Percentiles rank a stretch among this genome's conserved stretches.
phyloP scores from a whole-genome alignment of 2,888 invertebrate species.

The Cotesia congregata region DNA sequence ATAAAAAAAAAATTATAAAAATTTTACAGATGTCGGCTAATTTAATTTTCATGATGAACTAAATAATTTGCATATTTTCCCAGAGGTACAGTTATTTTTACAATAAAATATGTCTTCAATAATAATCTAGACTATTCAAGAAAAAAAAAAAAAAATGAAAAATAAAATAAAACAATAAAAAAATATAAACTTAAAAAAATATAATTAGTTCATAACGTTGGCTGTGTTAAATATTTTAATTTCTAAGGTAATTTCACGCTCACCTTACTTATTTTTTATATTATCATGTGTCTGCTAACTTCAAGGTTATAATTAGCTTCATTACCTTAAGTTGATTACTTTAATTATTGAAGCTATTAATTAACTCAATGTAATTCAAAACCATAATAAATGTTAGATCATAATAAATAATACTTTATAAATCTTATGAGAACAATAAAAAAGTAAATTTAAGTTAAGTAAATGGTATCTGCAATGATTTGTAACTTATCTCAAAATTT shows the following conservation, averaged over 20 bases:
- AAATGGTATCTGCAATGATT: neutral
- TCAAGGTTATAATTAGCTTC: neutral
- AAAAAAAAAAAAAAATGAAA: neutral
- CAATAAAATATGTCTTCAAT: too few relatives aligned
- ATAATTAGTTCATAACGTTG: neutral
- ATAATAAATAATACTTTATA: neutral
- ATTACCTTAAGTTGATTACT: neutral
- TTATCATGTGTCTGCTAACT: neutral
- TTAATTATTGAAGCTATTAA: neutral
- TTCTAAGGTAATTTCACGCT: neutral
- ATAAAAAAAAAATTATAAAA: too few relatives aligned
- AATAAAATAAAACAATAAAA: neutral
- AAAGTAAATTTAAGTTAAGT: neutral
- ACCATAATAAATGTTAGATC: too few relatives aligned
- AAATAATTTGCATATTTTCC: too few relatives aligned
- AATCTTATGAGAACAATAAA: neutral
- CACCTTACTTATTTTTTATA: too few relatives aligned
- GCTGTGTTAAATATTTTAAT: neutral
- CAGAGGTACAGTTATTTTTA: too few relatives aligned
- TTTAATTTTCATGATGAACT: too few relatives aligned
- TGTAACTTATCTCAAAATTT: neutral
- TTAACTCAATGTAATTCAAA: neutral
- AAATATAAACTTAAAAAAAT: neutral
- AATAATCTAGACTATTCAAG: neutral
- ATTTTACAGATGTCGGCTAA: too few relatives aligned